Base-by-base conservation (phyloP, 2,797 vertebrate genomes). In the Hipposideros larvatus region DNA sequence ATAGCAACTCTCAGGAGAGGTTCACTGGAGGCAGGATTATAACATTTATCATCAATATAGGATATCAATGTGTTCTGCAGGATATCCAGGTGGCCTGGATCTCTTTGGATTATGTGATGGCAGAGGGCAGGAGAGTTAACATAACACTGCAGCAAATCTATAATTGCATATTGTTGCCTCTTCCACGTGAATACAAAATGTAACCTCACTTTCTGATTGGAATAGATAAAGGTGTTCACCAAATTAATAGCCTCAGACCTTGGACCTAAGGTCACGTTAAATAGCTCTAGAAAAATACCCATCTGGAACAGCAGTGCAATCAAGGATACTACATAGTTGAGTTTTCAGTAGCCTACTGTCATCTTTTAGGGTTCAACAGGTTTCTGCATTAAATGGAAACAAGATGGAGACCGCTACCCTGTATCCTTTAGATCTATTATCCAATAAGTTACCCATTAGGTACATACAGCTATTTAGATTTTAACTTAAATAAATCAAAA, bases 331-430 rank as follows among this genome's bases (percentile, higher is more conserved):
- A 41, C 15, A 59, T 53, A 70, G 41, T 14, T 85, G 37, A 84
- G 82, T 48, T 86, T 88, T n/a, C 21, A 75, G 22, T 43, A 74
- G 46, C 53, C 51, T 70, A 16, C 16, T 26, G 21, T 84, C 6
- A 57, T 65, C 74, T 37, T 82, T 61, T 22, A 89, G 79, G n/a
- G 75, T 75, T 24, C 57, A 65, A 16, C 0, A 13, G 53, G 5
- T 87, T 85, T 90, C 41, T 88, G 28, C 15, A 48, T 71, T 46
- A 93, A 77, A 82, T 59, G 61, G n/a, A 85, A 88, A 84, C n/a
- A 91, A 93, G 63, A 43, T 48, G 14, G 41, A 18, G 21, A 24
- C 11, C 24, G 71, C 18, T n/a, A 65, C 7, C 19, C 16, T 15
- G 4, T 43, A 34, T 34, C n/a, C 41, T 66, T 78, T n/a, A 83